Conservation (phyloP, 2,113 vertebrate species). For the Entelurus aequoreus region DNA sequence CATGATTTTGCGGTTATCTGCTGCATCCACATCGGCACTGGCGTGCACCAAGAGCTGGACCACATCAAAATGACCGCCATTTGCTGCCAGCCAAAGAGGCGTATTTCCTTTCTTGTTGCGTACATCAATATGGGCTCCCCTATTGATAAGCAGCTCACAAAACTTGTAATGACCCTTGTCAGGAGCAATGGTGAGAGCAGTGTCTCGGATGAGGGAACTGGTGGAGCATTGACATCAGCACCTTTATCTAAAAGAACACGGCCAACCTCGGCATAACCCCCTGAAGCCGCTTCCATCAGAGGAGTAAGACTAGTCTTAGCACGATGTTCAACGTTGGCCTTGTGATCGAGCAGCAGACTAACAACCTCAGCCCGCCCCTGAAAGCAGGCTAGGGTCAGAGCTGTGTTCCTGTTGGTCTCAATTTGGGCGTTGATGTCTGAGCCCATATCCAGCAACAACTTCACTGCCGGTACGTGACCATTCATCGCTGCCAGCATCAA, state of each 20-base stretch:
- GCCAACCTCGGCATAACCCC: slow-evolving; percentile 96
- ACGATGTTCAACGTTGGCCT: slow-evolving; percentile 96
- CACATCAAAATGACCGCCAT: slow-evolving; percentile 95
- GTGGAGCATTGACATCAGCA: slow-evolving; percentile 95
- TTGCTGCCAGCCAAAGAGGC: slow-evolving; percentile 95
- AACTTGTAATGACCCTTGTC: slow-evolving; percentile 99
- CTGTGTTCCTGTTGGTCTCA: slow-evolving; percentile 97
- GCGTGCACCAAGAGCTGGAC: slow-evolving; percentile 94
- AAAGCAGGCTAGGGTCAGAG: slow-evolving; percentile 94
- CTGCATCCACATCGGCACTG: slow-evolving; percentile 93
- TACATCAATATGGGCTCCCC: slow-evolving; percentile 95
- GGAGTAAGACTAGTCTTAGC: slow-evolving; percentile 98
- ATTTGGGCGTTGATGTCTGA: slow-evolving; percentile 98
- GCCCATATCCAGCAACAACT: slow-evolving; percentile 95
- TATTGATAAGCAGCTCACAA: slow-evolving; percentile 97
- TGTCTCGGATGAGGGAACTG: slow-evolving; percentile 97
- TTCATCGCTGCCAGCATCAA: slow-evolving; percentile 99
- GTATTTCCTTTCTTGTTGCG: slow-evolving; percentile 99
- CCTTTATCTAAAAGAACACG: slow-evolving; percentile 97
- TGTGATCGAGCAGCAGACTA: slow-evolving; percentile 93
- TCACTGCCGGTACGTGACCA: slow-evolving; percentile 94
- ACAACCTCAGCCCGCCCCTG: slow-evolving; percentile 97
- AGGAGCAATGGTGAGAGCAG: slow-evolving; percentile 95
- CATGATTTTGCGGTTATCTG: slow-evolving; percentile 96
- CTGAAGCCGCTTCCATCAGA: slow-evolving; percentile 96